A percentile compares a stretch with the other conserved stretches of the same genome.
phyloP scores from a whole-genome alignment of 2,113 vertebrate species.

The Chaenocephalus aceratus region DNA sequence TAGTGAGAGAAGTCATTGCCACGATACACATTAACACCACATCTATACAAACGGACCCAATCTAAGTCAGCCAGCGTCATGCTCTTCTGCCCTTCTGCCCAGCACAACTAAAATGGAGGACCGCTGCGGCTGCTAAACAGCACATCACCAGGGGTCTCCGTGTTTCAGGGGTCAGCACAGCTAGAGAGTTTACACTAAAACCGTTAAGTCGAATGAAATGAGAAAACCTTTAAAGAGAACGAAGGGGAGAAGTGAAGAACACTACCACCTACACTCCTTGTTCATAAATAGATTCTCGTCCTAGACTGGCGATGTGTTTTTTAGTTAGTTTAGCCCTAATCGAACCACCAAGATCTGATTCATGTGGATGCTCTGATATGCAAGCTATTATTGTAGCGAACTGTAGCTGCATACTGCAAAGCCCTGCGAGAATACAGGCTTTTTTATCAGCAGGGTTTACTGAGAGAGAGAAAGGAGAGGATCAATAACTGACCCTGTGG shows the following conservation, averaged over 20 bases:
- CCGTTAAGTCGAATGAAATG: constrained; percentile 78
- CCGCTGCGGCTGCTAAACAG: constrained; percentile 74
- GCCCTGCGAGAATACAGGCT: constrained; percentile 70
- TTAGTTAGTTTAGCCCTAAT: constrained; percentile 78
- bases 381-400: constrained; percentile 77
- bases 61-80: constrained; percentile 43
- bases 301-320: constrained; percentile 66
- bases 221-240: constrained; percentile 73
- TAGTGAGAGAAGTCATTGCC: constrained; percentile 32
- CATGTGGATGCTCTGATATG: constrained; percentile 76
- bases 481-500: constrained; percentile 86
- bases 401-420: constrained; percentile 50
- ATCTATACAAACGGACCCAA: constrained; percentile 14
- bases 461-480: constrained; percentile 72
- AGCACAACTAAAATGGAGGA: constrained; percentile 63
- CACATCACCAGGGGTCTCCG: constrained; percentile 72
- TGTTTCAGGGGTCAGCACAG: constrained; percentile 69
- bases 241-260: constrained; percentile 74
- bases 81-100: constrained; percentile 61
- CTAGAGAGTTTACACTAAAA: constrained; percentile 80
- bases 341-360: constrained; percentile 80
- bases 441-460: constrained; percentile 77
- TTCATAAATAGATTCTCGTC: constrained; percentile 78
- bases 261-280: constrained; percentile 81
- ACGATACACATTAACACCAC: constrained; percentile 31